Evolutionary conservation across 1,140 invertebrate genomes (phyloP).

Genomic region (Procambarus virginalis): DNA sequence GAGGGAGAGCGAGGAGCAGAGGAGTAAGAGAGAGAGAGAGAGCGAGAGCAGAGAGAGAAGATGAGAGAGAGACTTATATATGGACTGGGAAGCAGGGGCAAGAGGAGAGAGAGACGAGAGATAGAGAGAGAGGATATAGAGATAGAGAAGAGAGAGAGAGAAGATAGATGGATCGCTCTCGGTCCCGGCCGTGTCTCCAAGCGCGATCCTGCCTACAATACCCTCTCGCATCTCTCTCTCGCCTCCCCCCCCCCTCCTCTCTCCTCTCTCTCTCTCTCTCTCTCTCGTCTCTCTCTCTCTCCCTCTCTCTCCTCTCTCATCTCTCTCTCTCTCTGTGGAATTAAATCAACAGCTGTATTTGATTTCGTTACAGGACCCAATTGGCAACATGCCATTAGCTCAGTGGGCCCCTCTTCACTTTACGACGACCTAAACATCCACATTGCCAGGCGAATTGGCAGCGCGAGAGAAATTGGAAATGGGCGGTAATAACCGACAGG

Average conservation of each 20-base stretch:
- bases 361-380: slow-evolving; percentile 11
- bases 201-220: no score
- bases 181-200: no score
- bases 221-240: background rate
- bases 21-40: no score
- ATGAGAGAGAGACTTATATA: no score
- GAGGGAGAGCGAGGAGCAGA: no score
- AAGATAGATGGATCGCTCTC: no score
- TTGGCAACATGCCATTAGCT: background rate
- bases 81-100: no score
- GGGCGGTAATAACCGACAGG: slow-evolving; percentile 6
- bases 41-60: no score
- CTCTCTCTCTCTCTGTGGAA: background rate
- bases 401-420: background rate
- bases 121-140: no score
- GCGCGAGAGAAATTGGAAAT: slow-evolving; percentile 35
- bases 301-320: background rate
- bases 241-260: background rate
- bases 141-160: no score
- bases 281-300: background rate
- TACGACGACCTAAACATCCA: slow-evolving; percentile 35
- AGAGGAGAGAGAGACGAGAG: no score
- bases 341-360: slow-evolving; percentile 1
- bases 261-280: background rate
- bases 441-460: slow-evolving; percentile 21